Evolutionary conservation across 2,113 vertebrate genomes (phyloP).

Genomic region (Rhodinocichla rosea): DNA sequence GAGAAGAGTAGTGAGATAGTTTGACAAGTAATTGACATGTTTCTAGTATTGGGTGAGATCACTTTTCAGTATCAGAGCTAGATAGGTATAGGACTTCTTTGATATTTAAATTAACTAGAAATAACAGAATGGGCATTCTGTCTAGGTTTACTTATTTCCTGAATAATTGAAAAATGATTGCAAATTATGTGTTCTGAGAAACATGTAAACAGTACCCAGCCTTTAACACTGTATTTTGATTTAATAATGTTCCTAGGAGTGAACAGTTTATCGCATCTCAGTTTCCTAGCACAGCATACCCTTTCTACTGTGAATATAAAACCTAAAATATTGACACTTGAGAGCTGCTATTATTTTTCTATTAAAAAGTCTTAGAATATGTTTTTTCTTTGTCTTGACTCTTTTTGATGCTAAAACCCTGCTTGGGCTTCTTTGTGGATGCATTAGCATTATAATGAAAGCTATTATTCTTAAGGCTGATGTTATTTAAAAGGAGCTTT

Average conservation of each 20-base stretch:
- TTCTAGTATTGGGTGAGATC: background rate
- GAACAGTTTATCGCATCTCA: background rate
- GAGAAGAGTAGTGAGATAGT: background rate
- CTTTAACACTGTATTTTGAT: background rate
- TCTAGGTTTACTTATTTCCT: background rate
- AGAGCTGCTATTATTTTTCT: background rate
- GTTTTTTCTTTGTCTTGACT: background rate
- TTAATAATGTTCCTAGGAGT: background rate
- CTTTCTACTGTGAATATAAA: background rate
- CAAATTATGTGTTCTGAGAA: background rate
- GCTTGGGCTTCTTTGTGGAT: background rate
- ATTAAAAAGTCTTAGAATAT: background rate
- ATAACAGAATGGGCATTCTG: background rate
- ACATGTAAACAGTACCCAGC: background rate
- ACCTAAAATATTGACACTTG: background rate
- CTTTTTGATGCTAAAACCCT: background rate
- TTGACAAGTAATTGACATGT: rapidly evolving
- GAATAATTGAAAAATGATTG: background rate
- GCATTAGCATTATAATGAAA: background rate
- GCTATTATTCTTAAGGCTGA: background rate
- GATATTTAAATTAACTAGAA: background rate
- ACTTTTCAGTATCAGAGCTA: background rate
- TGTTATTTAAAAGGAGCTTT: constrained; percentile 1
- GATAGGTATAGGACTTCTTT: background rate
- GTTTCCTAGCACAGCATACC: background rate